Conservation (phyloP, 1,140 invertebrate genomes). For the Temnothorax longispinosus region DNA sequence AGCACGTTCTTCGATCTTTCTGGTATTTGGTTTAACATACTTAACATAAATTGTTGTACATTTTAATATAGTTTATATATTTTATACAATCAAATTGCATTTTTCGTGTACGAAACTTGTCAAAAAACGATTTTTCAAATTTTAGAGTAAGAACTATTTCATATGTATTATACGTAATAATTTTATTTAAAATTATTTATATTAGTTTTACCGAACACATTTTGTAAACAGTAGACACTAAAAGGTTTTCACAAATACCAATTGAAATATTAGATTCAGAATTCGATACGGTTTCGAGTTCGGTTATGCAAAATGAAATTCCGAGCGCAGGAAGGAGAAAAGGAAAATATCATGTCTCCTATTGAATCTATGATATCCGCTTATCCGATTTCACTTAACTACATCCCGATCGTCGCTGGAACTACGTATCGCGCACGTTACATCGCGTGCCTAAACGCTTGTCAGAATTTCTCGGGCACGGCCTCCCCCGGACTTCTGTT, state of each 20-base stretch:
- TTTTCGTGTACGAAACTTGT: not conserved
- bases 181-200: not conserved
- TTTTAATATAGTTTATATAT: not conserved
- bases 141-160: not conserved
- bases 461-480: constrained; percentile 50
- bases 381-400: constrained; percentile 47
- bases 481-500: not conserved
- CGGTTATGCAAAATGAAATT: constrained; percentile 26
- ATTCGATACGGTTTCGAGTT: not conserved
- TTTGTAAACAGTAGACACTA: not conserved
- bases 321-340: not conserved
- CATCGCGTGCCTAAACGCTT: constrained; percentile 41
- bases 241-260: not conserved
- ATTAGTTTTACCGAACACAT: not conserved
- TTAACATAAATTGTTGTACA: not conserved
- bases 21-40: too few relatives aligned
- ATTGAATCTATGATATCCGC: not conserved
- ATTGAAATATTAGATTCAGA: not conserved
- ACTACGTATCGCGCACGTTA: constrained; percentile 31
- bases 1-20: too few relatives aligned
- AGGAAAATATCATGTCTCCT: not conserved
- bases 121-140: not conserved
- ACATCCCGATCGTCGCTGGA: constrained; percentile 52
- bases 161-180: not conserved
- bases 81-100: not conserved